Conservation (phyloP, 1,140 invertebrate species). For the Tenebrio molitor region DNA sequence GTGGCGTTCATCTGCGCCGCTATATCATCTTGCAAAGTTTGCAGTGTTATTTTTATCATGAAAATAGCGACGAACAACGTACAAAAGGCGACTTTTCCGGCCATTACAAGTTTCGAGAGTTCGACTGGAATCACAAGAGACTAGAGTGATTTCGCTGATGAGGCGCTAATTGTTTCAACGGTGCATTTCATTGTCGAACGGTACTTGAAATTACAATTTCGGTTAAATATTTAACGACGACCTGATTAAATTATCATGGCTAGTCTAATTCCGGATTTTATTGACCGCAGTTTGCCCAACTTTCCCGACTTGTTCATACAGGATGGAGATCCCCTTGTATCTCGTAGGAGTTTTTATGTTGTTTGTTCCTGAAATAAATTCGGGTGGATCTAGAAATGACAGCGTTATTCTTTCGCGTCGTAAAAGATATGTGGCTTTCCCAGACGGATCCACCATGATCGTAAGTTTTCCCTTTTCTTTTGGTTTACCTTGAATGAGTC, state of each 20-base stretch:
- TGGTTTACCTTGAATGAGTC: constrained; percentile 15
- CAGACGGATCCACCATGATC: constrained; percentile 79
- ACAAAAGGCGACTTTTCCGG: constrained; percentile 3
- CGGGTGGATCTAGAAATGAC: constrained; percentile 30
- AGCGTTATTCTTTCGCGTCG: constrained; percentile 68
- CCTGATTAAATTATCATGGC: constrained; percentile 21
- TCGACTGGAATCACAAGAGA: too few relatives aligned
- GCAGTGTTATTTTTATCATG: constrained; percentile 18
- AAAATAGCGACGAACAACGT: constrained; percentile 31
- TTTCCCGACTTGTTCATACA: constrained; percentile 11
- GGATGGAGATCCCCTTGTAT: constrained; percentile 31
- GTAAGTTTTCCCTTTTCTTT: constrained; percentile 68
- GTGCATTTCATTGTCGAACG: background rate
- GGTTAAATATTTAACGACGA: background rate
- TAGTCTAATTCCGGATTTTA: constrained; percentile 5
- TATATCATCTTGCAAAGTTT: constrained; percentile 52
- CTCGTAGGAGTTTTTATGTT: constrained; percentile 42
- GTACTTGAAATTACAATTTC: too few relatives aligned
- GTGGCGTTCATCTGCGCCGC: constrained; percentile 31
- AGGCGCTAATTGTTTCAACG: constrained; percentile 14
- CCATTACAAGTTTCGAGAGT: background rate
- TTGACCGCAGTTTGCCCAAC: constrained; percentile 9
- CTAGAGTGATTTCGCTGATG: background rate
- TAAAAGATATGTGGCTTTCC: constrained; percentile 78
- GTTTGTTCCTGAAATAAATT: constrained; percentile 52